phyloP scores from a whole-genome alignment of 2,888 invertebrate genomes.

The Limenitis camilla region DNA sequence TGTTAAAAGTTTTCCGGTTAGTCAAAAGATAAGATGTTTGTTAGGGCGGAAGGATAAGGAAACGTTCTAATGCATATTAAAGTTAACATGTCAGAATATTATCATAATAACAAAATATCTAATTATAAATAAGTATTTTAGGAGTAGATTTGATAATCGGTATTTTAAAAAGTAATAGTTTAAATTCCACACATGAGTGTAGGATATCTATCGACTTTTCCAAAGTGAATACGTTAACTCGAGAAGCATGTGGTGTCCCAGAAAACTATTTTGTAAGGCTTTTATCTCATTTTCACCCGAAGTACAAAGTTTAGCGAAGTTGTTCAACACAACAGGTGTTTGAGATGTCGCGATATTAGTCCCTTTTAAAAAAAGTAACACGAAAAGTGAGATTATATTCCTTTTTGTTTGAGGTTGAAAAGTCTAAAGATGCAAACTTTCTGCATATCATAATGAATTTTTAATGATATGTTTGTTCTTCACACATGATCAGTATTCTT shows the following conservation, averaged over 20 bases:
- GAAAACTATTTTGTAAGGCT: slow-evolving; percentile 70
- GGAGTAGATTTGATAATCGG: no score
- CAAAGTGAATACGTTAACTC: slow-evolving; percentile 54
- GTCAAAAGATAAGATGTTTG: no score
- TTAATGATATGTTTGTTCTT: slow-evolving; percentile 1
- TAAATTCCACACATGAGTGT: slow-evolving; percentile 11
- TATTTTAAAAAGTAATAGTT: no score
- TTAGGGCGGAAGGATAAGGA: no score
- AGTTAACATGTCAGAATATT: no score
- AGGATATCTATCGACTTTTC: slow-evolving; percentile 37
- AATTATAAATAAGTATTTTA: no score
- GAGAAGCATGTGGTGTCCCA: slow-evolving; percentile 63
- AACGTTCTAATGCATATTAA: no score
- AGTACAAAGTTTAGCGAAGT: slow-evolving; percentile 67
- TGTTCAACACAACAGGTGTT: slow-evolving; percentile 68
- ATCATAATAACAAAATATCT: no score
- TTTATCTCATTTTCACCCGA: slow-evolving; percentile 66
- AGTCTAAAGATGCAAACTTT: slow-evolving; percentile 8
- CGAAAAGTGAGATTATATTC: slow-evolving; percentile 32
- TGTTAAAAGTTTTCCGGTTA: no score
- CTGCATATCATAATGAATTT: slow-evolving; percentile 6
- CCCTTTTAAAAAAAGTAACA: slow-evolving; percentile 37
- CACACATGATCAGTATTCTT: neutral
- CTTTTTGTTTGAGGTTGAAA: slow-evolving; percentile 17
- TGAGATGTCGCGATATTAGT: slow-evolving; percentile 52